phyloP scores from a whole-genome alignment of 2,888 invertebrate genomes.

The Actias luna region DNA sequence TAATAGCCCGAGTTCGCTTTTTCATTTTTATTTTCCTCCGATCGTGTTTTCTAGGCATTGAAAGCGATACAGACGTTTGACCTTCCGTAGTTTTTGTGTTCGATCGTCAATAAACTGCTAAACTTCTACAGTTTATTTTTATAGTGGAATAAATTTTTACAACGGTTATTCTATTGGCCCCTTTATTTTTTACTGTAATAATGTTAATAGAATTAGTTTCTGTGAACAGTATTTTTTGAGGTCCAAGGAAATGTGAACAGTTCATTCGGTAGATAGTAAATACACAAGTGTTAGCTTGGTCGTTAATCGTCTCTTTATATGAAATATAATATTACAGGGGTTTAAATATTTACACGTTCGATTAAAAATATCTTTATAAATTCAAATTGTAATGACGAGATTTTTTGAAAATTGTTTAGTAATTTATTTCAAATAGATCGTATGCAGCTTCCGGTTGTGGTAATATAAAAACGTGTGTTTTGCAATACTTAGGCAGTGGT shows the following conservation, averaged over 20 bases:
- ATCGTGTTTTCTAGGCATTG: slow-evolving; percentile 13
- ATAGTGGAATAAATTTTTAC: slow-evolving; percentile 42
- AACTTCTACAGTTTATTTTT: slow-evolving; percentile 38
- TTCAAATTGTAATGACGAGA: no score
- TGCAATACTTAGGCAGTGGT: no score
- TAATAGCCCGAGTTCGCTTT: slow-evolving; percentile 19
- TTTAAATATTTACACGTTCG: no score
- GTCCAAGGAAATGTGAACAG: background rate
- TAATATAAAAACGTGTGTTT: no score
- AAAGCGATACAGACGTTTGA: slow-evolving; percentile 9
- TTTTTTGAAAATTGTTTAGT: no score
- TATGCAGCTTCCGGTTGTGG: no score
- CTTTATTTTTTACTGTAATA: slow-evolving; percentile 26
- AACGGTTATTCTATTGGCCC: slow-evolving; percentile 30
- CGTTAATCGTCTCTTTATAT: no score
- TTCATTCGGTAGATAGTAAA: background rate
- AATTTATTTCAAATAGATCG: no score
- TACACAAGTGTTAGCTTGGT: no score
- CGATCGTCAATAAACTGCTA: slow-evolving; percentile 29
- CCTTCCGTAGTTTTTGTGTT: slow-evolving; percentile 23
- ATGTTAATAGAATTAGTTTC: background rate
- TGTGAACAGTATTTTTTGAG: background rate
- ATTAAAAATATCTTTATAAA: no score
- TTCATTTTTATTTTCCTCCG: slow-evolving; percentile 21
- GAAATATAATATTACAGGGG: no score